Evolutionary conservation across 2,888 invertebrate genomes (phyloP), one percentile per base, ranked within the genome.

Genomic region (Noctua fimbriata): DNA sequence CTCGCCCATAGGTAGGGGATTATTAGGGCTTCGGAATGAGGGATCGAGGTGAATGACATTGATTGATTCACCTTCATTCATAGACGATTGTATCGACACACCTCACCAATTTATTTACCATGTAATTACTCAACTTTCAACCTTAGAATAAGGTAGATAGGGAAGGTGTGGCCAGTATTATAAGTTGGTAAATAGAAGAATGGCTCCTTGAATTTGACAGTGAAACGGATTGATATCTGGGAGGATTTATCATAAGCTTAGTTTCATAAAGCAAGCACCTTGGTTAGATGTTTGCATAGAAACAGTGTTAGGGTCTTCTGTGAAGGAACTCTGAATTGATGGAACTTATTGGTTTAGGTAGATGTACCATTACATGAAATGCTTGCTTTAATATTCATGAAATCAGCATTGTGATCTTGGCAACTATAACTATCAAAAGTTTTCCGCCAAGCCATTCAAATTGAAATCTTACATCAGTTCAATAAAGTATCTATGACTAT

Each of bases 21-120:
- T 88, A 88, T 89, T 86, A 88, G 85, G 83, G 89, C 66, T 87
- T 78, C 76, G 70, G 90, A 84, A 90, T 92, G 92, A 92, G 86
- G 90, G 91, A 93, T 92, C 86, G 91, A 91, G 90, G 89, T 88
- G 84, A 74, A 75, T 87, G 94, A 94, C 94, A 92, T 92, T 94
- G 94, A 94, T 94, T 93, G 94, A 94, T 94, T 90, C 90, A 93
- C 92, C 93, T 93, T 86, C 89, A 87, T 90, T 88, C 89, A 88
- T 86, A 82, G 81, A 87, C 83, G 87, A 88, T 87, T 91, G 87
- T 89, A 89, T 89, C 86, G 87, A 84, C 84, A 86, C 81, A 81
- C 87, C 86, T 86, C 67, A 78, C 79, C 65, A 32, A 69, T 75
- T 73, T 73, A 65, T 71, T 55, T 69, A 16, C 41, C 69, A 52